Base-by-base conservation (phyloP, 1,140 invertebrate genomes). In the Conus ventricosus region DNA sequence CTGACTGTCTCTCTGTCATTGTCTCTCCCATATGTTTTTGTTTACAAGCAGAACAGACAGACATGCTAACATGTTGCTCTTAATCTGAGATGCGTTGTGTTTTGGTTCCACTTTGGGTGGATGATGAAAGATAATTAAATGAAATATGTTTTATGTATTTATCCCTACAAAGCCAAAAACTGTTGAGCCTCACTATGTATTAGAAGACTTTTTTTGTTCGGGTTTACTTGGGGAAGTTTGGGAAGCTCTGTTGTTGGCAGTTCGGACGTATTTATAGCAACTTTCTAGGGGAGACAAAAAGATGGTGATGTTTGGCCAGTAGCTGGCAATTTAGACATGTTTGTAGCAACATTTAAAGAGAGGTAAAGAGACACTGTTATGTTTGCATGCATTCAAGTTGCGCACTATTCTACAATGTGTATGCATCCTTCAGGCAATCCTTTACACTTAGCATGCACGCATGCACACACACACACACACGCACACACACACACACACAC, bases 381-480 rank as follows among this genome's bases (percentile, higher is more conserved):
- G 5, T 25, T 11, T 1, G 10, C 11, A 39, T 39, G 8, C 76
- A 39, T 39, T 78, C 76, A 39, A 39, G 57, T 60, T 60, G 15
- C 8, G 5, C 57, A 78, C 39, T 39, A 1, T 39, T 39, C 39
- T 39, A 39, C 39, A 20, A 75, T 75, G n/a, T 20, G n/a, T n/a
- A 20, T n/a, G 23, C 15, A 1, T 82, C 81, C 51, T 6, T 57
- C 82, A 84, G 17, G 57, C 54, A 25, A 53, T 23, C 82, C 55
- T 15, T 57, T 27, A 57, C 82, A 57, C 53, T 27, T 54, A 1
- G 27, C 82, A 54, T 17, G 15, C 82, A 57, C 82, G 57, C 13
- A 57, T 53, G 57, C 82, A 84, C 82, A 84, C 82, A 57, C 51
- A 55, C 82, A 84, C 82, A 57, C 53, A 60, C n/a, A 23, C 25